These are phyloP conservation scores for Arnoldichthys spilopterus DNA, from an alignment of 2,797 vertebrate genomes.

Conservation along the genomic window DNA sequence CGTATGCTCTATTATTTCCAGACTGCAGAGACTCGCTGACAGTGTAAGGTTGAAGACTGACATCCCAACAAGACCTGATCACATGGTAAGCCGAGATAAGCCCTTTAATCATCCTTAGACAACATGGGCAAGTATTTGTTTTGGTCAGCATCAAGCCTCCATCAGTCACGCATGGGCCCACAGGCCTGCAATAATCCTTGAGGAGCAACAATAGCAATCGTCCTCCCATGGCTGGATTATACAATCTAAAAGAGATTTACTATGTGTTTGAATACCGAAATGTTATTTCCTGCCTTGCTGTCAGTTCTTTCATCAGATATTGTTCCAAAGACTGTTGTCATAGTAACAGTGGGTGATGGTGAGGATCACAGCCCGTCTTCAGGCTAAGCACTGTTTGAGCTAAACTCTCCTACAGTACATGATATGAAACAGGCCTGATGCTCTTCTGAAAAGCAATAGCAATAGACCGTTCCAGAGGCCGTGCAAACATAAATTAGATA, in stretches of 20 bases:
- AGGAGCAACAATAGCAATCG: conserved; percentile 15
- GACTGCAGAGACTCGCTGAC: conserved; percentile 27
- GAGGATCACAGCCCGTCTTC: conserved; percentile 30
- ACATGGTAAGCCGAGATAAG: conserved; percentile 62
- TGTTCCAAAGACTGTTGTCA: conserved; percentile 48
- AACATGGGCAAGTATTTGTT: conserved; percentile 18
- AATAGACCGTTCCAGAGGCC: not conserved
- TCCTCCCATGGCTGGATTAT: not conserved
- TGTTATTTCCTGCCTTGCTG: conserved; percentile 35
- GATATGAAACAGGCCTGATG: conserved; percentile 18
- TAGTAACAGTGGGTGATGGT: conserved; percentile 41
- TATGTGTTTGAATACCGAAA: conserved; percentile 21
- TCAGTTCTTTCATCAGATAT: conserved; percentile 41
- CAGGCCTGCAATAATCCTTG: conserved; percentile 14
- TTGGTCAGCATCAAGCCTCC: conserved; percentile 28
- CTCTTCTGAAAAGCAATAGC: conserved; percentile 16
- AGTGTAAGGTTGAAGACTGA: conserved; percentile 40
- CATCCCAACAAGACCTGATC: conserved; percentile 56
- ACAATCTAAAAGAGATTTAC: conserved; percentile 15
- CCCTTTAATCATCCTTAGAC: conserved; percentile 29
- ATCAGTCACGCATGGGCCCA: not conserved
- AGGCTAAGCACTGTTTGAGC: conserved; percentile 17
- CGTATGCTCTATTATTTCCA: conserved; percentile 25
- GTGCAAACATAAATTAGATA: conserved; percentile 4
- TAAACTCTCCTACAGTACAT: conserved; percentile 11